phyloP scores from a whole-genome alignment of 2,113 vertebrate species.

The Rhea americana region DNA sequence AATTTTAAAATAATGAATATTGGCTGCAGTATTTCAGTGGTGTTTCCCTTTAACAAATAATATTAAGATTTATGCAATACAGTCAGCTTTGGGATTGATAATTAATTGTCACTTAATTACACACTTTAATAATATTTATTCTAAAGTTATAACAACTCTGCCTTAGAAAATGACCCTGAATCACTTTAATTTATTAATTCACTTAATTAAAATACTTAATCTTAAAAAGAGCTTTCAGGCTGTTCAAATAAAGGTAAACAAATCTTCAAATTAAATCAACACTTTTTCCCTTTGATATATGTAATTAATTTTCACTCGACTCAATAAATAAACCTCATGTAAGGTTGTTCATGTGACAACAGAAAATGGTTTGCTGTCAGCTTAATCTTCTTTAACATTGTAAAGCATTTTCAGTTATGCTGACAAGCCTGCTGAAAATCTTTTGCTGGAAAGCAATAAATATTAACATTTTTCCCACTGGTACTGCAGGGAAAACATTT shows the following conservation, averaged over 20 bases:
- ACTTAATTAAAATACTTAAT: conserved; percentile 72
- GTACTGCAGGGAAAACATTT: conserved; percentile 55
- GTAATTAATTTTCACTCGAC: conserved; percentile 69
- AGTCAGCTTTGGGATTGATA: conserved; percentile 40
- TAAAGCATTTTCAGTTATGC: conserved; percentile 60
- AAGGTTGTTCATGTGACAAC: conserved; percentile 67
- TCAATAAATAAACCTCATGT: conserved; percentile 68
- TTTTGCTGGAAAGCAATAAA: conserved; percentile 64
- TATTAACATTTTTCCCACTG: conserved; percentile 59
- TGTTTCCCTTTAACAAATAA: conserved; percentile 40
- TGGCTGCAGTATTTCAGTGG: background rate
- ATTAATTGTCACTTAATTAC: conserved; percentile 69
- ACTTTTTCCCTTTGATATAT: conserved; percentile 67
- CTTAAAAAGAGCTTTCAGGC: conserved; percentile 68
- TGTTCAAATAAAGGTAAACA: conserved; percentile 68
- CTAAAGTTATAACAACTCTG: conserved; percentile 63
- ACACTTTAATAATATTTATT: conserved; percentile 69
- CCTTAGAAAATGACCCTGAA: conserved; percentile 68
- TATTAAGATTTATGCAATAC: conserved; percentile 55
- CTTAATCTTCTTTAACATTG: conserved; percentile 65
- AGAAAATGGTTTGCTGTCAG: conserved; percentile 67
- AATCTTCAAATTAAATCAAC: conserved; percentile 74
- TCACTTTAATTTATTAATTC: conserved; percentile 71
- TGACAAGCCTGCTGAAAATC: conserved; percentile 64
- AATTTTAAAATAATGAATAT: conserved; percentile 5